Evolutionary conservation across 2,797 vertebrate species (phyloP), one percentile per base, ranked within the genome.

Genomic region (Carcharodon carcharias): DNA sequence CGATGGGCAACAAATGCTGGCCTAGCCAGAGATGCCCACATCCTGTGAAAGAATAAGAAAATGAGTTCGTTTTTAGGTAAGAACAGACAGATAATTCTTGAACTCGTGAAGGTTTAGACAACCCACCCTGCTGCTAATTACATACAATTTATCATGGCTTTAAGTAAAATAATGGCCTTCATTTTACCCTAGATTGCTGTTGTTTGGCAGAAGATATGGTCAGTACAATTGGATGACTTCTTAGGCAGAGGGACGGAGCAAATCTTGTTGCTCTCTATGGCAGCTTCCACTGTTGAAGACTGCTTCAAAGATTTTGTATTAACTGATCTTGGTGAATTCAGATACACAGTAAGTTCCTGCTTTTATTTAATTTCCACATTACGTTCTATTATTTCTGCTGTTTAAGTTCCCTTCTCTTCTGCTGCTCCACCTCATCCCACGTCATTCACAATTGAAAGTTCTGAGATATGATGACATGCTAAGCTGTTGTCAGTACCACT

Each of bases 211-310:
- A 97, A 97, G 1, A 97, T 99, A 96, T 97, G 96, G 91, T 98
- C 97, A 18, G 96, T 98, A 77, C 97, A 98, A n/a, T 97, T 99
- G 96, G 99, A 99, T 96, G 99, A 99, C 97, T 99, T 99, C 96
- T 67, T 98, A 97, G 97, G 98, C 96, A 98, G 96, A 97, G 99
- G 99, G 96, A 98, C 97, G 23, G 99, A 99, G 88, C 99, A 99
- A 97, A 97, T 99, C 85, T 97, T 99, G 71, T 93, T 99, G 80
- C 58, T 99, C 97, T 99, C 98, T 97, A 97, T 98, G 71, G 97
- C 98, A 94, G 96, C 96, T 11, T 87, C 95, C 63, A 96, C 96
- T 58, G 96, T 96, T 87, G 97, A 97, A 94, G 96, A 97, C 0
- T 96, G 88, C 2, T 91, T 98, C 96, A 97, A 97, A 96, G 96